Evolutionary conservation across 1,140 invertebrate genomes (phyloP).

Genomic region (Sarcophaga bullata): DNA sequence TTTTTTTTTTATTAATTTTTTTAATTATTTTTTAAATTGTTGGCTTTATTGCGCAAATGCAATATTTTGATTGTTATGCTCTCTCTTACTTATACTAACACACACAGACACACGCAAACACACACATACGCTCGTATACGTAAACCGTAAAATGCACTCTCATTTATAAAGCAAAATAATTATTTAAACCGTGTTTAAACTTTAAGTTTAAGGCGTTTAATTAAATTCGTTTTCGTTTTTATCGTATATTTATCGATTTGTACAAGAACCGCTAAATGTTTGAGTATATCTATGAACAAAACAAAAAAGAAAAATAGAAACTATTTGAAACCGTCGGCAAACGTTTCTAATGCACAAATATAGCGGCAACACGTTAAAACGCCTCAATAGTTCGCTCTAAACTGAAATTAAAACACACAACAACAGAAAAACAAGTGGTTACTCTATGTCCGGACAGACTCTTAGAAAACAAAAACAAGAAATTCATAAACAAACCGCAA

Average conservation of each 20-base stretch:
- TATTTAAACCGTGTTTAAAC: too few relatives aligned
- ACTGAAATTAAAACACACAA: constrained; percentile 11
- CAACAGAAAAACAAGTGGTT: constrained; percentile 34
- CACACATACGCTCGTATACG: too few relatives aligned
- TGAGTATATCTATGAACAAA: background rate
- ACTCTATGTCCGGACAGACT: background rate
- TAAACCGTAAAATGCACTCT: too few relatives aligned
- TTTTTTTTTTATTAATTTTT: background rate
- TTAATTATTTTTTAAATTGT: background rate
- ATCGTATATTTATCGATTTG: background rate
- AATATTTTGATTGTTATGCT: background rate
- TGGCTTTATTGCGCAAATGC: background rate
- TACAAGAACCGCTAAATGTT: background rate
- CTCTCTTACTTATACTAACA: too few relatives aligned
- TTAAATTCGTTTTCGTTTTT: background rate
- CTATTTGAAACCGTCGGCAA: constrained; percentile 25
- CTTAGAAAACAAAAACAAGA: background rate
- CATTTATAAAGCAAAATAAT: too few relatives aligned
- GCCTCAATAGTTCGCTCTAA: constrained; percentile 39
- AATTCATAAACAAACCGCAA: background rate
- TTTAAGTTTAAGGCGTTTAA: background rate
- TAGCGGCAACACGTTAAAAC: constrained; percentile 37
- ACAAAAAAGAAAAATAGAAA: background rate
- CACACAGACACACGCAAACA: too few relatives aligned
- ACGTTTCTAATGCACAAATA: constrained; percentile 18